Evolutionary conservation across 2,888 invertebrate species (phyloP), one percentile per base, ranked within the genome.

Genomic region (Scaptodrosophila latifasciaeformis): DNA sequence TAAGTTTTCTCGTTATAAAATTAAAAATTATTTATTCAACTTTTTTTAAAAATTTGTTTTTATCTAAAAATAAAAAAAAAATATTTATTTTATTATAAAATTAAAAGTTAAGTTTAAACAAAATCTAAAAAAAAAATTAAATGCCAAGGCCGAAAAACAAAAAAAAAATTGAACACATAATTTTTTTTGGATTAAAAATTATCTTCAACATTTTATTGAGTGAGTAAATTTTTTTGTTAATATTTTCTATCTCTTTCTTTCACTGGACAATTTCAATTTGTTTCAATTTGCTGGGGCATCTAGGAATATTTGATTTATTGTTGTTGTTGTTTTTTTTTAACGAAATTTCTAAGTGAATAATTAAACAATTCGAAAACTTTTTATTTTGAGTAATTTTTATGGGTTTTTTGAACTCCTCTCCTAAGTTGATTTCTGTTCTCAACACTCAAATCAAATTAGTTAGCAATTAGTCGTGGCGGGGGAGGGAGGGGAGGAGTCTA

Each of bases 371-470:
- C 57, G 68, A 54, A 61, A n/a, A n/a, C n/a, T n/a, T n/a, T n/a
- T n/a, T n/a, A n/a, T n/a, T n/a, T n/a, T n/a, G n/a, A n/a, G n/a
- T n/a, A n/a, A n/a, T n/a, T n/a, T n/a, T n/a, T n/a, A n/a, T n/a
- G n/a, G n/a, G n/a, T n/a, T n/a, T n/a, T n/a, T n/a, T n/a, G n/a
- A n/a, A n/a, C n/a, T n/a, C n/a, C n/a, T n/a, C n/a, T n/a, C n/a
- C 24, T 24, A 24, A 24, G 7, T 7, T 24, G 3, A 3, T 7
- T 24, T 24, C 24, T 24, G 4, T 24, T 24, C 24, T 75, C 70
- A 68, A 68, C 59, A 58, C 68, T 61, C 51, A 70, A 78, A 74
- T 75, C 62, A 64, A 74, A 70, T 78, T 71, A 71, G 65, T 74
- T 62, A 67, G 52, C 71, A 70, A 78, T 75, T 75, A 66, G 60